Base-by-base conservation (phyloP, 37 sponge, comb jelly and placozoan genomes). In the Beroe ovata region DNA sequence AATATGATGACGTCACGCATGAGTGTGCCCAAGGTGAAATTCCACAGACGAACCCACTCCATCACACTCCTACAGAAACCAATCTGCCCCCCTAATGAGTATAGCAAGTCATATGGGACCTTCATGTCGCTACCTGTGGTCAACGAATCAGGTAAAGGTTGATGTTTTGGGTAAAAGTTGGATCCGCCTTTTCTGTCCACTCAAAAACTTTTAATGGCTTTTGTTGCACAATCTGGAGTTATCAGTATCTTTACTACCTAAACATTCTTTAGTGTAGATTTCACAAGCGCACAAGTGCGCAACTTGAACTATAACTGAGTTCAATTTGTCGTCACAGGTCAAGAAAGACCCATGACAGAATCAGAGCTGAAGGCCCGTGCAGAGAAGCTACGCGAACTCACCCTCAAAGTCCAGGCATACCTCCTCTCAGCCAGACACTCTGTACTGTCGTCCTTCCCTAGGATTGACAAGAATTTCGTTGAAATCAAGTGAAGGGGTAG, bases 401-500 rank as follows among this genome's bases (percentile, higher is more conserved):
- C 84, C 20, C 84, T 23, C 47, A 77, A 77, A 42, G 33, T 77
- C 6, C 84, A 77, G 38, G 22, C 84, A 1, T 77, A 77, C 47
- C 22, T 77, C 23, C 36, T 33, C 8, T 39, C 84, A 3, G 84
- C 84, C 41, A 1, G 84, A 23, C 21, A 36, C 4, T 38, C 84
- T 30, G 84, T 77, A 18, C 39, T 77, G 84, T 14, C 84, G 1
- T n/a, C 26, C 8, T 77, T 38, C 4, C 84, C 84, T 1, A 8
- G 84, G 54, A 66, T 66, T 33, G 69, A 66, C 36, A 66, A 30
- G 36, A 66, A 66, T 66, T 4, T 66, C 6, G 36, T 32, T 34
- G 69, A 66, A 18, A 66, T 66, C 25, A 66, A 66, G 69, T 66
- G 69, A 66, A n/a, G n/a, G n/a, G n/a, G n/a, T n/a, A n/a, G n/a